Evolutionary conservation across 2,888 invertebrate species (phyloP).

Genomic region (Oxytorus armatus): DNA sequence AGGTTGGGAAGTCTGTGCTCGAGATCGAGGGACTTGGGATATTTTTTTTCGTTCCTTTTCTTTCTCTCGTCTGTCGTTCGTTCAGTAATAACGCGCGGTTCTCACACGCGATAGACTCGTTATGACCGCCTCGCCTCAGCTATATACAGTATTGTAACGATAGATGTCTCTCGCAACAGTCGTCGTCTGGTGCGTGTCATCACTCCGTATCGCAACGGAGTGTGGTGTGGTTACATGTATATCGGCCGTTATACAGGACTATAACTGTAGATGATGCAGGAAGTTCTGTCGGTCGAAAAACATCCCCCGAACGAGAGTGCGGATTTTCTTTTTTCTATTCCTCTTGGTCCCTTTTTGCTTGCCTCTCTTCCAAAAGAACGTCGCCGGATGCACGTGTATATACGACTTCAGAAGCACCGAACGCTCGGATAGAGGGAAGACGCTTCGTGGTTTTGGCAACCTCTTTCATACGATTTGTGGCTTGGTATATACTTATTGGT

Average conservation of each 20-base stretch:
- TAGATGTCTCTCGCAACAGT: conserved; percentile 9
- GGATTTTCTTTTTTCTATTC: background rate
- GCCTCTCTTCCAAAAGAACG: background rate
- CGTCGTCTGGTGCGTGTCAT: conserved; percentile 60
- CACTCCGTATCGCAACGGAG: conserved; percentile 52
- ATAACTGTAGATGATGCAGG: conserved; percentile 4
- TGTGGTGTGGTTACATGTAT: conserved; percentile 22
- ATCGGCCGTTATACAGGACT: conserved; percentile 16
- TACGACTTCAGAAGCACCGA: background rate
- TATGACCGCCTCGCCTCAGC: conserved; percentile 54
- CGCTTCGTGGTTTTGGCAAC: conserved; percentile 42
- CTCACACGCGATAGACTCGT: conserved; percentile 64
- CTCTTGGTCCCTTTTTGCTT: background rate
- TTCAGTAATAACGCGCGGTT: conserved; percentile 33
- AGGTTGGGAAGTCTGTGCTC: conserved; percentile 6
- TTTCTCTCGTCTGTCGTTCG: conserved; percentile 26
- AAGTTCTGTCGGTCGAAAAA: conserved; percentile 37
- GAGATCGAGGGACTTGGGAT: conserved; percentile 16
- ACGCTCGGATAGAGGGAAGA: conserved; percentile 9
- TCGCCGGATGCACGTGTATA: conserved; percentile 28
- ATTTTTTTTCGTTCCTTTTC: background rate
- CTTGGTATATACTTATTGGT: too few relatives aligned
- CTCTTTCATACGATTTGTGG: too few relatives aligned
- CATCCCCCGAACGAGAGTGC: conserved; percentile 5
- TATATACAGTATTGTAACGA: background rate